phyloP scores from a whole-genome alignment of 2,113 vertebrate genomes.

The Arenaria interpres region DNA sequence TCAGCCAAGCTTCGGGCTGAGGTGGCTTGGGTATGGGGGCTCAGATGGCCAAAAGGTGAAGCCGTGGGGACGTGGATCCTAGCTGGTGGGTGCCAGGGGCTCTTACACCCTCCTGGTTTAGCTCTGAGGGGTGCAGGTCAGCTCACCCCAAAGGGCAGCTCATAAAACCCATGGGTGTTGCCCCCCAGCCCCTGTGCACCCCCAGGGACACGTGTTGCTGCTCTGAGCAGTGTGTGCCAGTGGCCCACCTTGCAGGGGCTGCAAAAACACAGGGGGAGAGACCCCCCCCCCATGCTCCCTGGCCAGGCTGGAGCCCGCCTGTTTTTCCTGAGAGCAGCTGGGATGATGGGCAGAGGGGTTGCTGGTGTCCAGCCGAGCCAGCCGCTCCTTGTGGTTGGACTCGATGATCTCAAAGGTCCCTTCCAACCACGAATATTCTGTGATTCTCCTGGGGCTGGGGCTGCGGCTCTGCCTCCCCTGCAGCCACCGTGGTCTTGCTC shows the following conservation, averaged over 20 bases:
- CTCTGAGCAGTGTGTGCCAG: not conserved
- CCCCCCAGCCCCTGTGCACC: not conserved
- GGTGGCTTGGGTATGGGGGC: rapidly evolving
- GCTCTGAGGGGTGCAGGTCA: not conserved
- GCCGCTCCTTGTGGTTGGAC: not conserved
- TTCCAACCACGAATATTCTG: no score
- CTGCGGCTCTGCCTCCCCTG: not conserved
- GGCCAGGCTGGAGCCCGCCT: not conserved
- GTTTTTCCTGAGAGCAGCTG: not conserved
- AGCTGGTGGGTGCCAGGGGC: not conserved
- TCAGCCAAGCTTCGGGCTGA: not conserved
- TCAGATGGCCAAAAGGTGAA: not conserved
- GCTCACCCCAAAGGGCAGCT: not conserved
- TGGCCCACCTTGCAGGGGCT: not conserved
- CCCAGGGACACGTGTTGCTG: not conserved
- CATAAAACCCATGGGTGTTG: not conserved
- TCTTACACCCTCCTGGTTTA: not conserved
- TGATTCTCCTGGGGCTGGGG: not conserved
- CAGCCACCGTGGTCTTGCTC: not conserved
- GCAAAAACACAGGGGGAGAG: not conserved
- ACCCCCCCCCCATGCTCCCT: no score
- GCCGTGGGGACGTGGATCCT: not conserved
- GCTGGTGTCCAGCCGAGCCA: not conserved
- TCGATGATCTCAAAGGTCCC: no score
- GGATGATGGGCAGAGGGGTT: not conserved